phyloP scores from a whole-genome alignment of 1,140 invertebrate genomes.

The Dinothrombium tinctorium region DNA sequence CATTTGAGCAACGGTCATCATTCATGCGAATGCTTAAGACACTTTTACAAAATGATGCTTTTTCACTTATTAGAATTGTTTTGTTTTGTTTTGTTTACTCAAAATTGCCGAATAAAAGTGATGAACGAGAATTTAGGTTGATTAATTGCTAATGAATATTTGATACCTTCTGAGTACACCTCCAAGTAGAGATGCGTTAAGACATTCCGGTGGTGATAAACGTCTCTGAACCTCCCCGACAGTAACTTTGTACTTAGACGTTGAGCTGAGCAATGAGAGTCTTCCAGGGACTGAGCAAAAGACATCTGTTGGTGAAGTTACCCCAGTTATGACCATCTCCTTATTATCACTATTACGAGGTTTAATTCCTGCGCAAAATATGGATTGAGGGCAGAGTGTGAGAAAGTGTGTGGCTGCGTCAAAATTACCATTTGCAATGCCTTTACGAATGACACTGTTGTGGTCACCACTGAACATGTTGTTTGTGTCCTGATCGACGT shows the following conservation, averaged over 20 bases:
- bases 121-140: background rate
- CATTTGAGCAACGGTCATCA: too few species aligned
- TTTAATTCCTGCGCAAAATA: background rate
- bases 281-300: slow-evolving; percentile 88
- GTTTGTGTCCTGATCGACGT: slow-evolving; percentile 14
- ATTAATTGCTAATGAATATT: background rate
- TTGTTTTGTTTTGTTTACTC: background rate
- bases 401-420: slow-evolving; percentile 23
- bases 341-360: slow-evolving; percentile 20
- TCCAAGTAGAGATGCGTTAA: slow-evolving; percentile 91
- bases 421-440: slow-evolving; percentile 26
- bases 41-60: background rate
- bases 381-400: background rate
- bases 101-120: background rate
- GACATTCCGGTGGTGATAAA: slow-evolving; percentile 89
- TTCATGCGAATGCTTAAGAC: too few species aligned
- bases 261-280: slow-evolving; percentile 83
- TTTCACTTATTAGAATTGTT: background rate
- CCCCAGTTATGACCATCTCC: slow-evolving; percentile 21
- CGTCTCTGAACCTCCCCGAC: slow-evolving; percentile 93
- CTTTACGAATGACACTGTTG: slow-evolving; percentile 17
- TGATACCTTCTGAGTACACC: slow-evolving; percentile 74
- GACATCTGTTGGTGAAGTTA: slow-evolving; percentile 31
- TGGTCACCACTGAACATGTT: slow-evolving; percentile 15
- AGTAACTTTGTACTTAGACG: slow-evolving; percentile 98